Evolutionary conservation across 2,113 vertebrate species (phyloP), one percentile per base, ranked within the genome.

Genomic region (Smithornis capensis): DNA sequence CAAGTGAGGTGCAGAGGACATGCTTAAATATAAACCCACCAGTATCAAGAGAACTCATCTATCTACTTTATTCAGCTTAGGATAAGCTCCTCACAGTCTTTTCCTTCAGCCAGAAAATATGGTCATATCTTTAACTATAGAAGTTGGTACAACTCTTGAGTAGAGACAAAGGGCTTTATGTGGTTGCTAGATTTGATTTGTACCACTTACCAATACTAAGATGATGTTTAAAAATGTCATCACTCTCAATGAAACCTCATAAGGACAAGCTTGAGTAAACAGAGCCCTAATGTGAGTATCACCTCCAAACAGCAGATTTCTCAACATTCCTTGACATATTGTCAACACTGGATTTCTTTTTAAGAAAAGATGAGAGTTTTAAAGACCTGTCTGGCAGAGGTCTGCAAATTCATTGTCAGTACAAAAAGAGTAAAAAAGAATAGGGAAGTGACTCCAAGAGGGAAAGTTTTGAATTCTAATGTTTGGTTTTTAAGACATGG

Each of bases 291-390:
- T 38, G n/a, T 35, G n/a, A n/a, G n/a, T n/a, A n/a, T n/a, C n/a
- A n/a, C n/a, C n/a, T n/a, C n/a, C n/a, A n/a, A n/a, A n/a, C n/a
- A n/a, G n/a, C n/a, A n/a, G n/a, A n/a, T n/a, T n/a, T n/a, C n/a
- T n/a, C n/a, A n/a, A n/a, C n/a, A n/a, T n/a, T n/a, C n/a, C n/a
- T n/a, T n/a, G n/a, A n/a, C n/a, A n/a, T n/a, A n/a, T n/a, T n/a
- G 75, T 87, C 88, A 96, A 74, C 75, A 45, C 65, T 94, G 75
- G 38, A 93, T 95, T 94, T 93, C 75, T 90, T 94, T 83, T 71
- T 59, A 90, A 94, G 88, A 97, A n/a, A 81, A 78, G 88, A 92
- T 86, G 71, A 89, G 45, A n/a, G 42, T n/a, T 86, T 92, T 92
- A 91, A 75, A 91, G 83, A 84, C 91, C 69, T 10, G 0, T 52